Evolutionary conservation across 1,140 invertebrate species (phyloP), one percentile per base, ranked within the genome.

Genomic region (Theocolax elegans): DNA sequence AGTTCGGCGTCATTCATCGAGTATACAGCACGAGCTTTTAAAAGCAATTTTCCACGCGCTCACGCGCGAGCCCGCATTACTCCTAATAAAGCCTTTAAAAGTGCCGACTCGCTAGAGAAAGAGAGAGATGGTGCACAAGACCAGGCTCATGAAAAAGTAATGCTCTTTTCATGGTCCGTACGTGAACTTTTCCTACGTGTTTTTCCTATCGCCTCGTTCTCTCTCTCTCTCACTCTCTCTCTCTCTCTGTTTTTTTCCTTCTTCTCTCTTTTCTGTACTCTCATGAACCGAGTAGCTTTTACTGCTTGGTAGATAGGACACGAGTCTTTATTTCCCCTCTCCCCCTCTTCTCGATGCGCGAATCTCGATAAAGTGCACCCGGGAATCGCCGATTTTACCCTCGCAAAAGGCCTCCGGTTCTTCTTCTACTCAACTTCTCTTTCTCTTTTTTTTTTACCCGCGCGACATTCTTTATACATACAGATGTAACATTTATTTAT

Each of bases 131-230:
- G 7, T 9, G 29, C 15, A 29, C 23, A 7, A 29, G n/a, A 25
- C 6, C 0, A 27, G 54, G 25, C 66, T 51, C 66, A 46, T 67
- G 66, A 67, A 67, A 67, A 67, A 67, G 66, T 67, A 59, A 67
- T 67, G 66, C 31, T 27, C 53, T 59, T 67, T 67, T 67, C 54
- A 67, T 59, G 54, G 42, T 19, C 27, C 15, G 54, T 21, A 67
- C 66, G 66, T 59, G 54, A 59, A 40, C 27, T 44, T 49, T 67
- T 27, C 38, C 38, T 21, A 35, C n/a, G n/a, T n/a, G n/a, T n/a
- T n/a, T n/a, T n/a, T n/a, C n/a, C n/a, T n/a, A n/a, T n/a, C n/a
- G n/a, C n/a, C n/a, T n/a, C n/a, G n/a, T n/a, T n/a, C n/a, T n/a
- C n/a, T n/a, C n/a, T n/a, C n/a, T n/a, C n/a, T n/a, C n/a, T n/a